Evolutionary conservation across 2,797 vertebrate species (phyloP).

Genomic region (Scomberomorus guttatus): DNA sequence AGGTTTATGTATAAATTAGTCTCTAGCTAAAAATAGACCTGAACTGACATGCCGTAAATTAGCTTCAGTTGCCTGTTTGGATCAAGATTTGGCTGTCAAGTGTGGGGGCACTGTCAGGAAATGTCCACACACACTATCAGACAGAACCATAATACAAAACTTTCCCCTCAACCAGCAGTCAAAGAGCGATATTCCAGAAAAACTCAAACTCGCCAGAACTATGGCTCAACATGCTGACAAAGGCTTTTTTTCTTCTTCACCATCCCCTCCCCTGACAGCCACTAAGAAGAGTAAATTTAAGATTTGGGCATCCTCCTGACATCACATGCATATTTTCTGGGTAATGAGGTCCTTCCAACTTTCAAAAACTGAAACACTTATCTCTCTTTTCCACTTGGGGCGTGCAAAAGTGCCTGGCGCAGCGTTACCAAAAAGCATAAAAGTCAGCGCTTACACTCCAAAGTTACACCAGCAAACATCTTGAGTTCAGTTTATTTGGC

Average conservation of each 20-base stretch:
- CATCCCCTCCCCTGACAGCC: background rate
- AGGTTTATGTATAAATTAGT: background rate
- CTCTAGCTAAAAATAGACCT: background rate
- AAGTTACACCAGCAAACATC: constrained; percentile 22
- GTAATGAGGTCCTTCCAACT: constrained; percentile 18
- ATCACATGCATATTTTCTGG: background rate
- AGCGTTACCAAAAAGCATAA: constrained; percentile 13
- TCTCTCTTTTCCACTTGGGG: constrained; percentile 19
- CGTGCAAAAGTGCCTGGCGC: constrained; percentile 33
- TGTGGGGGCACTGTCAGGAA: background rate
- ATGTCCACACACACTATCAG: background rate
- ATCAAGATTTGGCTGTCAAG: background rate
- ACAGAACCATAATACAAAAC: constrained; percentile 10
- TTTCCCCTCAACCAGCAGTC: background rate
- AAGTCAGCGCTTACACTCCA: constrained; percentile 4
- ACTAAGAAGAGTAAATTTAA: background rate
- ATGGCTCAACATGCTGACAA: constrained; percentile 15
- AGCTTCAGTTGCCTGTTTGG: background rate
- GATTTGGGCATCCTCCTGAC: constrained; percentile 13
- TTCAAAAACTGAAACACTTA: constrained; percentile 7
- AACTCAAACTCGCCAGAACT: constrained; percentile 15
- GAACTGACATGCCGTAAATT: background rate
- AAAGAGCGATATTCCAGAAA: background rate
- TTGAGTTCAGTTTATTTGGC: constrained; percentile 44
- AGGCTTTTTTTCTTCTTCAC: background rate